These are phyloP conservation scores for Phataginus tetradactyla DNA, from an alignment of 2,797 vertebrate species.

Conservation along the genomic window DNA sequence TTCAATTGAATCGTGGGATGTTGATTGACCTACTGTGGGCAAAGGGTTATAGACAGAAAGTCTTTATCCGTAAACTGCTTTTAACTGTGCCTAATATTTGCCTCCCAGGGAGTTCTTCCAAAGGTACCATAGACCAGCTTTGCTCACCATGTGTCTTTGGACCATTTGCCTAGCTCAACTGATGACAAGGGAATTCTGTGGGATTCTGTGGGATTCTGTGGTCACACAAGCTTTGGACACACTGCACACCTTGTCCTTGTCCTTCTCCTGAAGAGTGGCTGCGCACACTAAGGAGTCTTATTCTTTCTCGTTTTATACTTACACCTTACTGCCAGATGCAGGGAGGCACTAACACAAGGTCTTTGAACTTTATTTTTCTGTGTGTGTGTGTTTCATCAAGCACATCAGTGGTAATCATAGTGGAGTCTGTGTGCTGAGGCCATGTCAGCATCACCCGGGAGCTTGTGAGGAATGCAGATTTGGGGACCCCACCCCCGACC, in stretches of 20 bases:
- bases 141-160: background rate
- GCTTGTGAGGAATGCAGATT: background rate
- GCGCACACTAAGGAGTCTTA: background rate
- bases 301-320: background rate
- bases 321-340: background rate
- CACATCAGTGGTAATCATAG: background rate
- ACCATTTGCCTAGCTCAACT: background rate
- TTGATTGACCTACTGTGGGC: background rate
- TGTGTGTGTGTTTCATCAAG: background rate
- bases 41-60: background rate
- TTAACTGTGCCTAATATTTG: background rate
- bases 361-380: background rate
- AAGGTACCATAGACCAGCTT: background rate
- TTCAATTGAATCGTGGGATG: background rate
- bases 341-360: background rate
- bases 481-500: background rate
- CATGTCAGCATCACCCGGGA: background rate
- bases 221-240: background rate
- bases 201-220: background rate
- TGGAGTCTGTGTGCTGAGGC: background rate
- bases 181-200: background rate
- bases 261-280: background rate
- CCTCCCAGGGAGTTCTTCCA: background rate
- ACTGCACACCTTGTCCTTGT: fast-evolving
- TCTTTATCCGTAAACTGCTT: background rate